Evolutionary conservation across 2,888 invertebrate species (phyloP), one percentile per base, ranked within the genome.

Genomic region (Rhagium mordax): DNA sequence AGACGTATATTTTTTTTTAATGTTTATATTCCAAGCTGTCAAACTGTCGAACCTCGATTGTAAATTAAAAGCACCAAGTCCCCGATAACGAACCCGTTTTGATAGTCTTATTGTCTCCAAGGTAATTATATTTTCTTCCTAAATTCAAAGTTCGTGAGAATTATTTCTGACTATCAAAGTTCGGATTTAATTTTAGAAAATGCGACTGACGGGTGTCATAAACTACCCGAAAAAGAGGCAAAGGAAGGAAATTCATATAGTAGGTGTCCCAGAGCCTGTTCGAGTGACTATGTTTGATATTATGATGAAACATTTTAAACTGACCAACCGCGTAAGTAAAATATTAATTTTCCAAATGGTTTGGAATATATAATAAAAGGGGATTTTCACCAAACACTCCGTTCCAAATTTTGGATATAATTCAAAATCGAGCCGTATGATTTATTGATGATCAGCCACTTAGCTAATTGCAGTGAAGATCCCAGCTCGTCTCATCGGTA

Each of bases 281-380:
- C 71, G 81, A 62, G 62, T 71, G 48, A 77, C 81, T 3, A 71
- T 82, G 71, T 82, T 78, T 20, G 79, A 83, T 21, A 69, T 80
- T 8, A 29, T 83, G 13, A 49, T 77, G 70, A 73, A 79, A 10
- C 83, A 83, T 74, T 75, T 83, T n/a, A 78, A 79, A 61, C 15
- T 78, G 10, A 76, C 75, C 1, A 75, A 78, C 41, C 77, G 82
- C 69, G 82, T 83, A 72, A 78, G 74, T 69, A 15, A n/a, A 41
- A 41, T 41, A 4, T 13, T 33, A 41, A 24, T 24, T 24, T 24
- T 24, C 24, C 24, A 4, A 24, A 24, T n/a, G n/a, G n/a, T n/a
- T n/a, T n/a, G n/a, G n/a, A n/a, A n/a, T n/a, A n/a, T n/a, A n/a
- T n/a, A n/a, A n/a, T n/a, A n/a, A n/a, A n/a, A n/a, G n/a, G n/a